Evolutionary conservation across 2,888 invertebrate species (phyloP), one percentile per base, ranked within the genome.

Genomic region (Trileptium ribeirensis): DNA sequence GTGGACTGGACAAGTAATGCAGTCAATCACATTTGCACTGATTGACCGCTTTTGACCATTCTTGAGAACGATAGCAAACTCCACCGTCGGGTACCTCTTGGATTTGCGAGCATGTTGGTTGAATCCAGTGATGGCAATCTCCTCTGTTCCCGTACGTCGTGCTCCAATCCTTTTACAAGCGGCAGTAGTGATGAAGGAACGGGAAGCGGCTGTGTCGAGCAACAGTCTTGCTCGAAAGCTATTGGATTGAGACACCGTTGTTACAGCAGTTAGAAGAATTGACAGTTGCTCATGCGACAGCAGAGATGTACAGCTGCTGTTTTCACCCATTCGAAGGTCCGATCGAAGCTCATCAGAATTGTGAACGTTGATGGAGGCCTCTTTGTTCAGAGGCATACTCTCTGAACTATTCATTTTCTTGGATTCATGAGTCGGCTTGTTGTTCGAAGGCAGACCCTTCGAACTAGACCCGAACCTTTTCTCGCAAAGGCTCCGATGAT

Each of bases 401-500:
- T 51, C 51, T 51, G 51, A 51, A 51, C 51, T 51, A 24, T 8
- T 15, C 51, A 51, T 15, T 24, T 51, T 51, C 24, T 51, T 51
- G 51, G 51, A 51, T 51, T 51, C 51, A 51, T 51, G 51, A 51
- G 31, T 70, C 33, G 36, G 33, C 33, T 70, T 70, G 70, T 70
- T 70, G n/a, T 29, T 36, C 70, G 70, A 29, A 70, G 70, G 70
- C 70, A 70, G 70, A 70, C 70, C 70, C 70, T 70, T 70, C 70
- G 31, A 36, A 29, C n/a, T 70, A 33, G 36, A 70, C 19, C 77
- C 77, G 37, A 75, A 75, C 38, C 36, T 75, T n/a, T 36, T n/a
- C 34, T 75, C 77, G 37, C 77, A 75, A 8, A 75, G 37, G 37
- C 77, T 75, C 29, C 77, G 31, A 36, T 75, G 77, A 75, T 75